A percentile compares a stretch with the other conserved stretches of the same genome.
Conservation (phyloP, 2,888 invertebrate genomes). For the Caenorhabditis sp. region DNA sequence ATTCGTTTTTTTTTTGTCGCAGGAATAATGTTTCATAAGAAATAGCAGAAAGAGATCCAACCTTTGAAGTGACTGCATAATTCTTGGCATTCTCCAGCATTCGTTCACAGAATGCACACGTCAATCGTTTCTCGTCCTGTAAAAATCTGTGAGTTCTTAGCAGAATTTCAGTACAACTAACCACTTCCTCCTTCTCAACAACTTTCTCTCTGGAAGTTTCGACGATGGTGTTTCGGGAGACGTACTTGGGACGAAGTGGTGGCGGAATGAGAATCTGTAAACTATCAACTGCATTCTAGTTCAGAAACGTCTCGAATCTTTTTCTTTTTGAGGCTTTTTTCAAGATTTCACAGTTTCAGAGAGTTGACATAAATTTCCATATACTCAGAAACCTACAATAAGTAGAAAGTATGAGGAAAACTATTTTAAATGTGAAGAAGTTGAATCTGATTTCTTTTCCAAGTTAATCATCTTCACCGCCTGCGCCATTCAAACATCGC, state of each 20-base stretch:
- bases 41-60: no score
- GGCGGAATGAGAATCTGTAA: slow-evolving; percentile 54
- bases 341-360: neutral
- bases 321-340: no score
- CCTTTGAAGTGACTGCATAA: slow-evolving; percentile 78
- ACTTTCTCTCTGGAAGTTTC: slow-evolving; percentile 52
- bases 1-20: no score
- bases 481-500: no score
- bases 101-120: slow-evolving; percentile 78
- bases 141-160: neutral
- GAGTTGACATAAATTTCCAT: neutral
- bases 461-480: no score
- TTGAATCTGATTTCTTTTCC: no score
- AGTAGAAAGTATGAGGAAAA: no score
- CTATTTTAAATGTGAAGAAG: no score
- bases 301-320: no score
- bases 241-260: slow-evolving; percentile 39
- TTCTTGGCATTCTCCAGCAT: slow-evolving; percentile 79
- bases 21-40: no score
- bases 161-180: neutral
- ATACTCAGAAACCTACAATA: no score
- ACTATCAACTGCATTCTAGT: no score
- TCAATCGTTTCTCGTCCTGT: slow-evolving; percentile 75
- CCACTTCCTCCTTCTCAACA: slow-evolving; percentile 52
- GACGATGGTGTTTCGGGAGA: slow-evolving; percentile 52